Base-by-base conservation (phyloP, 2,888 invertebrate genomes). In the Lomographa bimaculata region DNA sequence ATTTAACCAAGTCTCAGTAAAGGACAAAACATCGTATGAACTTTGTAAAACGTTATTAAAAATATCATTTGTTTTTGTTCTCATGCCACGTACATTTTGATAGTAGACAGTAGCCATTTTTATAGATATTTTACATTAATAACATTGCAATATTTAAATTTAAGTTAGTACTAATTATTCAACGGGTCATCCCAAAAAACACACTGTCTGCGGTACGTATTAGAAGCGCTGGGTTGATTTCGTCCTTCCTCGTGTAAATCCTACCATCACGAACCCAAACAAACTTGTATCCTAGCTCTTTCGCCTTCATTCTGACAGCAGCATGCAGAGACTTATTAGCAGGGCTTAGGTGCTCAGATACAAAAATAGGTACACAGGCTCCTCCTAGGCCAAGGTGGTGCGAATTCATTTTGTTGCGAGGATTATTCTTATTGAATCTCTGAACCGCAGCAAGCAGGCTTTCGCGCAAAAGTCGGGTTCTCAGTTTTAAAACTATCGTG, bases 11-110 rank as follows among this genome's bases (percentile, higher is more conserved):
- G 27, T 27, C 5, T 27, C 27, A 16, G 27, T 14, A 9, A 27
- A 18, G 1, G 10, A n/a, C 1, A 28, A 18, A 10, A 28, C 8
- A 10, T 28, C 28, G n/a, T 18, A 28, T 5, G 17, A 17, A 10
- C 7, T 10, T 10, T 3, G 3, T 1, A 28, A 8, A 4, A 10
- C n/a, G n/a, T 28, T 28, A 6, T 9, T 27, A 1, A 27, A 17
- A 9, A 27, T 17, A 9, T 27, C 17, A 6, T 16, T 17, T 17
- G 27, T 27, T 17, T 27, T 27, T 3, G 27, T 27, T 17, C 27
- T 16, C 16, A 27, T 16, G 2, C 27, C 27, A 8, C 27, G 16
- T 2, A 27, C 27, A 7, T 28, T 28, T 28, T 18, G 18, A 9
- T 23, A 23, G n/a, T 11, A 23, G 1, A 27, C 9, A 10, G 27